phyloP scores from a whole-genome alignment of 2,888 invertebrate genomes.

The Laspeyria flexula region DNA sequence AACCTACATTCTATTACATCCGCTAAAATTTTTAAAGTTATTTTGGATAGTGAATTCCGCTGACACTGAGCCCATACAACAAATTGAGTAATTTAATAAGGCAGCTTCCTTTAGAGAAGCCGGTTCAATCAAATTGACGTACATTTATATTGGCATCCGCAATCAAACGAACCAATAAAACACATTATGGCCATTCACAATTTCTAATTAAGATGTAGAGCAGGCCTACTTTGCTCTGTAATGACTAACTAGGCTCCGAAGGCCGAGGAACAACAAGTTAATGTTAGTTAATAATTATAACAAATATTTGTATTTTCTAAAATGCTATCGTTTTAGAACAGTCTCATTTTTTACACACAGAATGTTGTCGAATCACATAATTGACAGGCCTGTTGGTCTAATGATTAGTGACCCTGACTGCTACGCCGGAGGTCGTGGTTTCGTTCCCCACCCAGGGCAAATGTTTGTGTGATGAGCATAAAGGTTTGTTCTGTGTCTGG shows the following conservation, averaged over 20 bases:
- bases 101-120: constrained; percentile 49
- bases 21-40: too few relatives aligned
- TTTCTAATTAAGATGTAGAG: constrained; percentile 59
- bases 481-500: too few relatives aligned
- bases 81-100: constrained; percentile 51
- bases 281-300: neutral
- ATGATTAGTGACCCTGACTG: too few relatives aligned
- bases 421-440: too few relatives aligned
- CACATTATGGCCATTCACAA: constrained; percentile 52
- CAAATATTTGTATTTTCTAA: constrained; percentile 11
- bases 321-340: neutral
- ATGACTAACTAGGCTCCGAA: constrained; percentile 17
- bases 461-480: too few relatives aligned
- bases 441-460: too few relatives aligned
- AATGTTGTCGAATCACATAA: too few relatives aligned
- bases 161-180: constrained; percentile 59
- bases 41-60: constrained; percentile 10
- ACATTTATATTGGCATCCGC: constrained; percentile 56
- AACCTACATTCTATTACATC: too few relatives aligned
- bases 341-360: neutral
- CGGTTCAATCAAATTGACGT: constrained; percentile 55
- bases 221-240: constrained; percentile 17
- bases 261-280: constrained; percentile 7
- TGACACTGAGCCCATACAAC: constrained; percentile 18
- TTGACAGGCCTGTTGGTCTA: too few relatives aligned